These are phyloP conservation scores for Ctenopoma kingsleyae DNA, from an alignment of 2,797 vertebrate species.

Conservation along the genomic window DNA sequence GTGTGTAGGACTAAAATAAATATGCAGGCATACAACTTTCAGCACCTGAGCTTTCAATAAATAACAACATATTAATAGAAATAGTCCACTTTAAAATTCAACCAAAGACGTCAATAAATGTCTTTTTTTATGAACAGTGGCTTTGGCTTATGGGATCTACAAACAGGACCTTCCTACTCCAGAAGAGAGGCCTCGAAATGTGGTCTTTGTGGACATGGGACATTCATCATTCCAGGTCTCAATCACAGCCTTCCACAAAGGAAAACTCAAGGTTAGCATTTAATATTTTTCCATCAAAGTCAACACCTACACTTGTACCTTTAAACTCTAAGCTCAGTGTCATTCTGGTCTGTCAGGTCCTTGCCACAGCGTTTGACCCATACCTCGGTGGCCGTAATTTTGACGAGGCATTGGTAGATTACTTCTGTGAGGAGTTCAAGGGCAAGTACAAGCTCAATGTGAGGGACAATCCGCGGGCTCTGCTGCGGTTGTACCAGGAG, in stretches of 20 bases:
- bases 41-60: neutral
- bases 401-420: conserved; percentile 92
- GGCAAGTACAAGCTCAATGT: conserved; percentile 96
- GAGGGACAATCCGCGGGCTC: conserved; percentile 91
- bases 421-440: conserved; percentile 96
- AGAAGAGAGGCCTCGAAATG: conserved; percentile 96
- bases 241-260: conserved; percentile 95
- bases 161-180: conserved; percentile 95
- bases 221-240: conserved; percentile 97
- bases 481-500: conserved; percentile 94
- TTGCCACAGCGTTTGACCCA: conserved; percentile 92
- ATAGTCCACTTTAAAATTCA: neutral
- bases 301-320: neutral
- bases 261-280: conserved; percentile 92
- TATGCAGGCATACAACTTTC: neutral
- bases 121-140: conserved; percentile 82
- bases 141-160: conserved; percentile 97
- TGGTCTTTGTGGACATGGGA: conserved; percentile 97
- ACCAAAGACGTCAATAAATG: neutral
- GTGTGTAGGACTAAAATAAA: neutral
- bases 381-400: conserved; percentile 93
- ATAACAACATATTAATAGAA: neutral
- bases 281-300: neutral
- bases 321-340: conserved; percentile 15
- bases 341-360: conserved; percentile 84